phyloP scores from a whole-genome alignment of 2,113 vertebrate species.

The Podarcis muralis region DNA sequence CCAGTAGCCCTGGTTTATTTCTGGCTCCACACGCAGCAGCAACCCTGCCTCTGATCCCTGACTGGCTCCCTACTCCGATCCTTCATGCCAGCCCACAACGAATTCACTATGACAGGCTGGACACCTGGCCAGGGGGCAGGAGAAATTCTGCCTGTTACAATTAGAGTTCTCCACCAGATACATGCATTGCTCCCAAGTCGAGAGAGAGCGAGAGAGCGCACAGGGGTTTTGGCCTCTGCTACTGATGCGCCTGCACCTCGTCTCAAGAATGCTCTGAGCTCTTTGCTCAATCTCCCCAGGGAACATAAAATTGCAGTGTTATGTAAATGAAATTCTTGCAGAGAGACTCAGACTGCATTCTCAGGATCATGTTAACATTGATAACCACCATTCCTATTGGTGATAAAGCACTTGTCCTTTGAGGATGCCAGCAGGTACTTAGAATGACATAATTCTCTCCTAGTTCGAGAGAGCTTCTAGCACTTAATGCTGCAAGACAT shows the following conservation, averaged over 20 bases:
- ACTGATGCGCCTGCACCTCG: not conserved
- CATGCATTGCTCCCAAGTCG: not conserved
- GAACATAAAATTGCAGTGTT: not conserved
- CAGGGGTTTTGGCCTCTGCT: not conserved
- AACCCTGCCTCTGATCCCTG: slow-evolving; percentile 11
- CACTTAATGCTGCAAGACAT: not conserved
- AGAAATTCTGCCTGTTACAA: slow-evolving; percentile 36
- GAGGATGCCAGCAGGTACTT: not conserved
- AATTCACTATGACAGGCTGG: slow-evolving; percentile 34
- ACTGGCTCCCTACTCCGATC: not conserved
- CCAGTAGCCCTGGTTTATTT: not conserved
- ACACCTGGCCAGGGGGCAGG: slow-evolving; percentile 9
- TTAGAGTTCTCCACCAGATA: slow-evolving; percentile 18
- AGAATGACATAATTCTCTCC: not conserved
- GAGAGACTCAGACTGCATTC: not conserved
- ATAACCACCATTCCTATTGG: not conserved
- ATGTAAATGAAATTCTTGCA: not conserved
- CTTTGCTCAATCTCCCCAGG: accelerated
- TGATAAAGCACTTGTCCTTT: not conserved
- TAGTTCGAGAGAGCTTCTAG: not conserved
- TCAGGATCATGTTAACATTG: not conserved
- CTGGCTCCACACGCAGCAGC: not conserved
- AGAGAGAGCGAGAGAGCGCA: not conserved
- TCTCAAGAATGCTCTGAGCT: not conserved
- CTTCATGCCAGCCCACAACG: accelerated